A percentile compares a stretch with the other conserved stretches of the same genome.
These are phyloP conservation scores for Sminthopsis crassicaudata DNA, from an alignment of 2,113 vertebrate species.

Conservation along the genomic window DNA sequence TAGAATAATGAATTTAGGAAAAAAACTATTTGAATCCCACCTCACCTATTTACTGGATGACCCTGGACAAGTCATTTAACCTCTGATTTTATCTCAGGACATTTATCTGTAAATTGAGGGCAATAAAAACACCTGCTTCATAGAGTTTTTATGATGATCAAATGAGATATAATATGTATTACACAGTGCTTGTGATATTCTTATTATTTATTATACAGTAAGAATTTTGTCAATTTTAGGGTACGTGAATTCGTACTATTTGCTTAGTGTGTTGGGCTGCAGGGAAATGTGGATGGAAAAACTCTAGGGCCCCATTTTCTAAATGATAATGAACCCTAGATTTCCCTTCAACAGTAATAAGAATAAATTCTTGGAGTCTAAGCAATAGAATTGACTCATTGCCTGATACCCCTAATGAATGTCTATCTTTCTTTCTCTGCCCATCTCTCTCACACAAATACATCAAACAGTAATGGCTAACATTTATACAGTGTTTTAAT, in stretches of 20 bases:
- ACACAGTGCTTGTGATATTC: background rate
- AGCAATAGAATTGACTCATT: background rate
- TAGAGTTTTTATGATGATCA: background rate
- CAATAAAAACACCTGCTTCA: background rate
- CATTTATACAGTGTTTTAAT: constrained; percentile 1
- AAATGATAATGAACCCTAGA: background rate
- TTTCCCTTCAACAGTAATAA: background rate
- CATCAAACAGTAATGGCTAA: background rate
- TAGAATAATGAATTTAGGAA: background rate
- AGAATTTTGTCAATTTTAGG: background rate
- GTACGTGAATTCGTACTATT: background rate
- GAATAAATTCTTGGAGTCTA: background rate
- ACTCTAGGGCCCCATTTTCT: background rate
- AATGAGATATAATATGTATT: background rate
- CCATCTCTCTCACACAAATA: background rate
- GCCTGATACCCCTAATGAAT: background rate
- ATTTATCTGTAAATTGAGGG: background rate
- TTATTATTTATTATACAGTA: background rate
- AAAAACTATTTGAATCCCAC: background rate
- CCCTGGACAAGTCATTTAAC: background rate
- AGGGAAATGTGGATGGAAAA: background rate
- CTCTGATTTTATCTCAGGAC: background rate
- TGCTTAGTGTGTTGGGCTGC: background rate
- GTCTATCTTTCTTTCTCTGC: background rate
- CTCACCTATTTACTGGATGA: background rate